Percentiles rank a stretch among this genome's conserved stretches.
Evolutionary conservation across 2,113 vertebrate genomes (phyloP).

Genomic region (Ornithorhynchus anatinus): DNA sequence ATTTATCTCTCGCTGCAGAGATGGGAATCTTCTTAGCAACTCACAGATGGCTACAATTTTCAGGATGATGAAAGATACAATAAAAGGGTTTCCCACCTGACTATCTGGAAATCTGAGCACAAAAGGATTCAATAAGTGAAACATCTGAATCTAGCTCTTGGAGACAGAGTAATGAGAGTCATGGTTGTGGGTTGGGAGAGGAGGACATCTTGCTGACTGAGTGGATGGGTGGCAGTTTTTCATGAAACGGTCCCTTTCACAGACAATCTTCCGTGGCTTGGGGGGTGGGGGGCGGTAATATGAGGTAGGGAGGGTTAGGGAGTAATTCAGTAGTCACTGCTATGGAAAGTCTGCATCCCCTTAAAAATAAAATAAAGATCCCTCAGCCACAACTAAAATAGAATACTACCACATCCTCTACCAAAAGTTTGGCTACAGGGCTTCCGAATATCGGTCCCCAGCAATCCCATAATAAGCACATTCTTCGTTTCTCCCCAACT

Average conservation of each 20-base stretch:
- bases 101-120: not conserved
- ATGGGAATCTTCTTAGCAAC: slow-evolving; percentile 15
- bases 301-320: too few species aligned
- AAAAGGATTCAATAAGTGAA: slow-evolving; percentile 27
- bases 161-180: slow-evolving; percentile 3
- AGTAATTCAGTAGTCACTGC: too few species aligned
- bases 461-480: too few species aligned
- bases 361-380: too few species aligned
- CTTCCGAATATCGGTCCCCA: too few species aligned
- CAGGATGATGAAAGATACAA: slow-evolving; percentile 30
- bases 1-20: slow-evolving; percentile 43
- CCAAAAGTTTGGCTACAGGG: too few species aligned
- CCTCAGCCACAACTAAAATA: too few species aligned
- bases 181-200: not conserved
- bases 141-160: slow-evolving; percentile 19
- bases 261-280: too few species aligned
- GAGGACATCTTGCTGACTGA: not conserved
- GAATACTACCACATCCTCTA: too few species aligned
- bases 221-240: slow-evolving; percentile 22
- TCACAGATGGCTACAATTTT: slow-evolving; percentile 23
- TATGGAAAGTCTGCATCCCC: too few species aligned
- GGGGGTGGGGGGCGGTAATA: too few species aligned
- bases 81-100: slow-evolving; percentile 16
- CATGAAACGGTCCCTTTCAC: slow-evolving; percentile 16
- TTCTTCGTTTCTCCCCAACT: too few species aligned